A percentile compares a stretch with the other conserved stretches of the same genome.
These are phyloP conservation scores for Copidosoma floridanum DNA, from an alignment of 1,140 invertebrate species.

Conservation along the genomic window DNA sequence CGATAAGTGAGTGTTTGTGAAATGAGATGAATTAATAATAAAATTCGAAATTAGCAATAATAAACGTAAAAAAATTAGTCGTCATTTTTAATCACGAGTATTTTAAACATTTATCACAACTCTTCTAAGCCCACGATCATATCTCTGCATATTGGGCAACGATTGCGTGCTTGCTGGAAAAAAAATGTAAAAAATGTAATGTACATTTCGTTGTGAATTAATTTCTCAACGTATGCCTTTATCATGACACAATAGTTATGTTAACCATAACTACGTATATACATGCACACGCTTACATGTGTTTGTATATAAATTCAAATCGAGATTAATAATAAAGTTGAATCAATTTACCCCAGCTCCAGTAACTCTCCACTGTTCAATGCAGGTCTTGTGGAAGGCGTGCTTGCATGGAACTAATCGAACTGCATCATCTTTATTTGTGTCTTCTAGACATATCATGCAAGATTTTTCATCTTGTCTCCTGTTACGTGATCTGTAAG, in stretches of 20 bases:
- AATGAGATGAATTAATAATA: no score
- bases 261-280: no score
- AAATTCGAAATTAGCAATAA: no score
- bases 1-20: no score
- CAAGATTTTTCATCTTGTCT: constrained; percentile 17
- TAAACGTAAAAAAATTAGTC: no score
- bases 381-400: constrained; percentile 33
- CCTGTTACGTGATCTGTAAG: not conserved
- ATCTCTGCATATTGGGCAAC: constrained; percentile 1
- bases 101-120: constrained; percentile 1
- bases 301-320: no score
- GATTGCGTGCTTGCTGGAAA: not conserved
- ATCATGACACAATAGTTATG: no score
- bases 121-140: constrained; percentile 1
- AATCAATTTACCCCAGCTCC: constrained; percentile 19
- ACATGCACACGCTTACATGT: no score
- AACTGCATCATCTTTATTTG: not conserved
- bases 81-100: not conserved
- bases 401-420: constrained; percentile 26
- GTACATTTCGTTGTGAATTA: no score
- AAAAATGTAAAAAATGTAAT: not conserved
- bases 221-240: no score
- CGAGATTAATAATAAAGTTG: not conserved
- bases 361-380: constrained; percentile 26
- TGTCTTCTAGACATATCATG: constrained; percentile 28